These are phyloP conservation scores for Epinotia brunnichana DNA, from an alignment of 2,888 invertebrate genomes.

Conservation along the genomic window DNA sequence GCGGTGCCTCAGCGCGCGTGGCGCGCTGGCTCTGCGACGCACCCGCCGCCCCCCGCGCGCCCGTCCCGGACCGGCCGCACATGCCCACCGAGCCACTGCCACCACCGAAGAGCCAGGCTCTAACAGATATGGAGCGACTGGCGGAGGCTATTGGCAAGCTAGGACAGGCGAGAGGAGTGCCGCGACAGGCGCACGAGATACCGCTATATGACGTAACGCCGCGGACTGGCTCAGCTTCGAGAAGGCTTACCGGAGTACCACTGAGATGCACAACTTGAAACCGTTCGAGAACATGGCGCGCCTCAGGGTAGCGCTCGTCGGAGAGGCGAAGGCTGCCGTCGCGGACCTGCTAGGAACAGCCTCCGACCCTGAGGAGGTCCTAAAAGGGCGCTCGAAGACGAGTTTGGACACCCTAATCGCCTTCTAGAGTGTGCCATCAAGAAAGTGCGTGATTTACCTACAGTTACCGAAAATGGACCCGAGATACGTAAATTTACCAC, in stretches of 20 bases:
- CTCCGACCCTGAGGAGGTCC: slow-evolving; percentile 11
- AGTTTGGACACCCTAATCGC: slow-evolving; percentile 15
- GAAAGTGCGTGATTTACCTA: slow-evolving; percentile 10
- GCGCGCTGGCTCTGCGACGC: background rate
- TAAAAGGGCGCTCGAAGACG: slow-evolving; percentile 11
- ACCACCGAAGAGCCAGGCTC: background rate
- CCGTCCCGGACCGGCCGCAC: background rate
- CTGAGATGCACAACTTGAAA: background rate
- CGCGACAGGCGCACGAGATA: slow-evolving; percentile 11
- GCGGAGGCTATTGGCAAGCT: background rate
- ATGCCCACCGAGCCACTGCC: background rate
- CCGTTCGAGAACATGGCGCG: slow-evolving; percentile 16
- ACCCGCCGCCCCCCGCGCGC: background rate
- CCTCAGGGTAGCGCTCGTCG: slow-evolving; percentile 11
- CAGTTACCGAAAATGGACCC: background rate
- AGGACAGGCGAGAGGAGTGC: background rate
- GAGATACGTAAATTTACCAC: slow-evolving; percentile 16
- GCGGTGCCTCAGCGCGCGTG: slow-evolving; percentile 2
- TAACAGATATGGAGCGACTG: background rate
- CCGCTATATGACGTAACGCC: slow-evolving; percentile 2
- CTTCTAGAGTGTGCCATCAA: slow-evolving; percentile 1
- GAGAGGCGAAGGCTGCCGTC: slow-evolving; percentile 16
- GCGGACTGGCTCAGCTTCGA: slow-evolving; percentile 13
- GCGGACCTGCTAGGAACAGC: slow-evolving; percentile 1
- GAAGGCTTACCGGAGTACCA: slow-evolving; percentile 10